Percentiles rank a stretch among this genome's conserved stretches.
Conservation (phyloP, 2,113 vertebrate species). For the Psittacus erithacus region DNA sequence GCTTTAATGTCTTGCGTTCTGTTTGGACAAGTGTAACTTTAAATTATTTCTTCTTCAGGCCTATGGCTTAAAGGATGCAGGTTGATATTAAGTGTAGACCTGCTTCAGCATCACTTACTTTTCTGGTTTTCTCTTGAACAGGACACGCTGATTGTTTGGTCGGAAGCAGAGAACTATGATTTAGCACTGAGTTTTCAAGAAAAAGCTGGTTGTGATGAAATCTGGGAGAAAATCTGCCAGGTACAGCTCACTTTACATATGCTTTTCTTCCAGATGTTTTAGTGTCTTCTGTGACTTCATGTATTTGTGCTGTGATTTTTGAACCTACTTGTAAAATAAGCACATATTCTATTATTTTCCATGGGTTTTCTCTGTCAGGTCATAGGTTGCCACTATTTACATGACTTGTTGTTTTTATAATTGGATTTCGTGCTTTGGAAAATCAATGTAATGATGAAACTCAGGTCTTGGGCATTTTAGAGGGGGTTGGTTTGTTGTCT, state of each 20-base stretch:
- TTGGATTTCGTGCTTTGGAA: not conserved
- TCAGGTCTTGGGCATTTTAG: not conserved
- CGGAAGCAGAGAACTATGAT: slow-evolving; percentile 98
- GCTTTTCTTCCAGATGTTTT: not conserved
- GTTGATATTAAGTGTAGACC: not conserved
- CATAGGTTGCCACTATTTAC: not conserved
- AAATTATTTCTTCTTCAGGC: not conserved
- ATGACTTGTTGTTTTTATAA: rapidly evolving
- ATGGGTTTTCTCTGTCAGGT: not conserved
- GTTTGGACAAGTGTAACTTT: not conserved
- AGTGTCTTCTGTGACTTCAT: not conserved
- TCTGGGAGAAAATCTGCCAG: slow-evolving; percentile 99
- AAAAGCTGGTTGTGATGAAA: slow-evolving; percentile 99
- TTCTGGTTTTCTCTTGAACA: slow-evolving; percentile 56
- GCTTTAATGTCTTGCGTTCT: not conserved
- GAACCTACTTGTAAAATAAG: not conserved
- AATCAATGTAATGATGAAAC: not conserved
- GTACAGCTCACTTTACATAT: slow-evolving; percentile 71
- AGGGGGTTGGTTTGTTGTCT: not conserved
- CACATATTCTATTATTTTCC: not conserved
- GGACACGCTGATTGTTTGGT: slow-evolving; percentile 99
- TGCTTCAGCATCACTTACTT: not conserved
- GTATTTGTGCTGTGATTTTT: not conserved
- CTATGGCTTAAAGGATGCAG: not conserved
- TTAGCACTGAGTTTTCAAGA: slow-evolving; percentile 98